Evolutionary conservation across 2,797 vertebrate genomes (phyloP).

Genomic region (Limnodromus scolopaceus): DNA sequence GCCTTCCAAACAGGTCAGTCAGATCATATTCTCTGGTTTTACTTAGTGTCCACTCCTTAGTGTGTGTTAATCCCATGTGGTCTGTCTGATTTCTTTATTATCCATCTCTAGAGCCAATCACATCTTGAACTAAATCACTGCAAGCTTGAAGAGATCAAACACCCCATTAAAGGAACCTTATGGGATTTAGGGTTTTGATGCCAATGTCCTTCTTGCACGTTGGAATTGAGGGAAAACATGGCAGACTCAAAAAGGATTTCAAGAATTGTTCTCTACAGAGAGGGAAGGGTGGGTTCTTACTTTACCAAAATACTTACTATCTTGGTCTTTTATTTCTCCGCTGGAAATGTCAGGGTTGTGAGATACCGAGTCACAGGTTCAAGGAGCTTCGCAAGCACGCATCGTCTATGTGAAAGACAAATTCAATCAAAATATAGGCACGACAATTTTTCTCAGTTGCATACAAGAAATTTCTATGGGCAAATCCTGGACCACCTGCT

Average conservation of each 20-base stretch:
- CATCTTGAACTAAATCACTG: accelerated
- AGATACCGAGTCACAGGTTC: background rate
- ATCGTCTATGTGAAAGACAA: background rate
- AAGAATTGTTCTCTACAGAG: background rate
- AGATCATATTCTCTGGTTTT: background rate
- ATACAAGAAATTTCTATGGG: background rate
- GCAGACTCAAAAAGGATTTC: background rate
- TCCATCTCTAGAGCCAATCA: background rate
- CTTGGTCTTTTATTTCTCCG: background rate
- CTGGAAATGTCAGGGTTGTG: background rate
- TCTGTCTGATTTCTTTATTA: background rate
- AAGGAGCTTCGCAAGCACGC: background rate
- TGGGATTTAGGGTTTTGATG: background rate
- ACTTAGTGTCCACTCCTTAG: too few relatives aligned
- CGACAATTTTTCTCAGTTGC: background rate
- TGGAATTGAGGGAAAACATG: background rate
- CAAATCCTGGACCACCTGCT: background rate
- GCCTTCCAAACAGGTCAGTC: background rate
- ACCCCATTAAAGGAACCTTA: background rate
- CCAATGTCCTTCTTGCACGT: background rate
- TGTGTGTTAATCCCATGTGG: background rate
- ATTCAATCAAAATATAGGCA: background rate
- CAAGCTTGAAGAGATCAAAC: background rate
- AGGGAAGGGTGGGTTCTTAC: background rate
- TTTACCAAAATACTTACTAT: background rate